These are phyloP conservation scores for Podabrus alpinus DNA, from an alignment of 2,888 invertebrate species.

Conservation along the genomic window DNA sequence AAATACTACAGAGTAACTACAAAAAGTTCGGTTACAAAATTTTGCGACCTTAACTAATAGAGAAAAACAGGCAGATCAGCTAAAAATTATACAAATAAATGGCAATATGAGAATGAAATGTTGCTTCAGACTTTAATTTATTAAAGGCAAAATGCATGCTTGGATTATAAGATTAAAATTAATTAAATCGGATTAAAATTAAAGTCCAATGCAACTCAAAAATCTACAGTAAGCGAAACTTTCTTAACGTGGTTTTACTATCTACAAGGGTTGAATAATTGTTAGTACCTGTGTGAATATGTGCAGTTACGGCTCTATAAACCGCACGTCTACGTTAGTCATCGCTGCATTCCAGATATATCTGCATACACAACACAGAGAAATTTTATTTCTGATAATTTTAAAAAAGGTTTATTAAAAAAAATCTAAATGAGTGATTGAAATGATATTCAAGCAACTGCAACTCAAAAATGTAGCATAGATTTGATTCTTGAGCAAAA, in stretches of 20 bases:
- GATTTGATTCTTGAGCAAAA: conserved; percentile 1
- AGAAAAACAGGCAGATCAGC: not conserved
- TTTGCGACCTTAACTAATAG: not conserved
- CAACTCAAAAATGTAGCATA: conserved; percentile 29
- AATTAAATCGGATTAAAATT: not conserved
- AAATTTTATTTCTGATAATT: conserved; percentile 8
- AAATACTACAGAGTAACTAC: not conserved
- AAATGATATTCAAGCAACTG: conserved; percentile 28
- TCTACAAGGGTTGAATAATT: conserved; percentile 31
- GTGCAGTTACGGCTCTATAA: conserved; percentile 54
- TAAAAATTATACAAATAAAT: not conserved
- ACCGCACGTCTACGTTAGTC: conserved; percentile 67
- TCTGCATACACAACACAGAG: conserved; percentile 57
- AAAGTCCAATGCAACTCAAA: not conserved
- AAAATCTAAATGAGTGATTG: conserved; percentile 23
- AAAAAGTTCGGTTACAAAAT: not conserved
- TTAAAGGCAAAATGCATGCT: not conserved
- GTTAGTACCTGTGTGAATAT: conserved; percentile 53
- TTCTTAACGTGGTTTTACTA: conserved; percentile 11
- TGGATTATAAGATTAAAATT: not conserved
- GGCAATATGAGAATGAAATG: not conserved
- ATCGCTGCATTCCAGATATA: conserved; percentile 65
- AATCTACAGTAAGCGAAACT: not conserved
- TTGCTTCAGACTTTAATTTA: not conserved
- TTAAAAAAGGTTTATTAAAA: conserved; percentile 1